Base-by-base conservation (phyloP, 2,888 invertebrate genomes). In the Pecten maximus region DNA sequence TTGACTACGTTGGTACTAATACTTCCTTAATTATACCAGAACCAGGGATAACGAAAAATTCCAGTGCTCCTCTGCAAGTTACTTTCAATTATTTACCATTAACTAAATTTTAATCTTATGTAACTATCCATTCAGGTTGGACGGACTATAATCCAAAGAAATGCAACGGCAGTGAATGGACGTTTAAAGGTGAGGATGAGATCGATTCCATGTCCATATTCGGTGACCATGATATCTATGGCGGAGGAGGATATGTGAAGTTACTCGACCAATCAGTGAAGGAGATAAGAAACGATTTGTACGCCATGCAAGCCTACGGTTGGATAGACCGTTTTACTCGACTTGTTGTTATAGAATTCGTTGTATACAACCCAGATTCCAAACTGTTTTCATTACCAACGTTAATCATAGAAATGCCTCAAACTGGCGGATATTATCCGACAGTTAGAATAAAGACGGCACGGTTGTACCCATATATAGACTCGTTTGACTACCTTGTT, bases 261-360 rank as follows among this genome's bases (percentile, higher is more conserved):
- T 40, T 88, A 50, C 23, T 90, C 1, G 48, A 88, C 39, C 90
- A 88, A 40, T 44, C 48, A 3, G 40, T 60, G 23, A 23, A n/a
- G 1, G 88, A 90, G 15, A 40, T 90, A 6, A 40, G 48, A 2
- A 35, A 88, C 39, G 88, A 90, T 2, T 23, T 90, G 40, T 74
- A 19, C 23, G 74, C 40, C 23, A 28, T 90, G 28, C 44, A 87
- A n/a, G 0, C 39, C 2, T 23, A 88, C 19, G 50, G 48, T 2
- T 90, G 90, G 90, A 88, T 90, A 28, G 90, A 90, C 28, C 60
- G 87, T 15, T 44, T n/a, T 23, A 90, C 90, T 2, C 74, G 90
- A 39, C 86, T 88, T 50, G 16, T 90, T 35, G 88, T 88, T 28
- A 35, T 87, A 40, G 90, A 90, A 87, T 39, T 48, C 28, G 90